Evolutionary conservation across 2,888 invertebrate genomes (phyloP).

Genomic region (Tupiocoris notatus): DNA sequence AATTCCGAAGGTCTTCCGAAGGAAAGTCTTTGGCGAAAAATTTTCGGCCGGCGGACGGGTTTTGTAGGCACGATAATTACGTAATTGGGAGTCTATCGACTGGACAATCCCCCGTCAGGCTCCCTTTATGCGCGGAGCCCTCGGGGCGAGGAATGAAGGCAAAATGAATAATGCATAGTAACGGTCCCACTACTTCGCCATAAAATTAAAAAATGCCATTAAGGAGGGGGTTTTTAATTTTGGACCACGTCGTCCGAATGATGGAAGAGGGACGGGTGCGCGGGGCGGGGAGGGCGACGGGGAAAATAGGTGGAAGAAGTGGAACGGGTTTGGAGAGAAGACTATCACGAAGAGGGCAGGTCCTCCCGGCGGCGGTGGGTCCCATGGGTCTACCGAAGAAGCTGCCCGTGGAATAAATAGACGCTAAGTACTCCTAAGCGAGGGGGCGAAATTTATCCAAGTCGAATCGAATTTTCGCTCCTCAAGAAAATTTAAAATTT

Average conservation of each 20-base stretch:
- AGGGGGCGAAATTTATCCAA: neutral
- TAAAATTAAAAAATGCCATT: slow-evolving; percentile 47
- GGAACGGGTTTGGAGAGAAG: slow-evolving; percentile 18
- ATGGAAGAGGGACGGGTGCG: slow-evolving; percentile 11
- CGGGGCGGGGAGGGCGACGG: neutral
- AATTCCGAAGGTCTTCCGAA: neutral
- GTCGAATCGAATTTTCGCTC: neutral
- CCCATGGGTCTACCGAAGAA: neutral
- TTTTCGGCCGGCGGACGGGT: slow-evolving; percentile 11
- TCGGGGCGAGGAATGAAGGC: slow-evolving; percentile 33
- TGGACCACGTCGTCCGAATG: slow-evolving; percentile 19
- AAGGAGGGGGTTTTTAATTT: slow-evolving; percentile 43
- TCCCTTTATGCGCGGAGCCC: slow-evolving; percentile 1
- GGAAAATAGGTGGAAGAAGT: neutral
- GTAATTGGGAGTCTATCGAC: slow-evolving; percentile 32
- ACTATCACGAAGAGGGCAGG: slow-evolving; percentile 14
- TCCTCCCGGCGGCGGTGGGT: slow-evolving; percentile 11
- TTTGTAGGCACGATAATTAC: slow-evolving; percentile 37
- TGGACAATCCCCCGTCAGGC: slow-evolving; percentile 3
- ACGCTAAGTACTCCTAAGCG: no score
- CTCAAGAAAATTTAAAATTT: neutral
- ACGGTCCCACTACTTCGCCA: slow-evolving; percentile 43
- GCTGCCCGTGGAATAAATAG: neutral
- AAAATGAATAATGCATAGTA: slow-evolving; percentile 45
- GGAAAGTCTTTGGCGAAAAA: slow-evolving; percentile 26